These are phyloP conservation scores for Latrodectus hesperus DNA, from an alignment of 2,888 invertebrate genomes.

Conservation along the genomic window DNA sequence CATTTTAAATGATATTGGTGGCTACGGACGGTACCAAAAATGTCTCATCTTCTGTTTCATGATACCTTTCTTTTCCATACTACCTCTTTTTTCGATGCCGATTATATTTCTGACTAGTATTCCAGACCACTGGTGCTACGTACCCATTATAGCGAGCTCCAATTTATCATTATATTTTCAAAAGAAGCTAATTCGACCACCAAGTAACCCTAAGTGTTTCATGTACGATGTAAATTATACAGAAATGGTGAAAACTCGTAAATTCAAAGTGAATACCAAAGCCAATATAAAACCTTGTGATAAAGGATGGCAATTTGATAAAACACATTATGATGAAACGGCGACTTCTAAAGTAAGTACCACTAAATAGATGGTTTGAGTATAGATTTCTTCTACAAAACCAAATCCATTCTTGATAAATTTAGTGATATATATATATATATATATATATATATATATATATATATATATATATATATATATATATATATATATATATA, in stretches of 20 bases:
- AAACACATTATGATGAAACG: slow-evolving; percentile 81
- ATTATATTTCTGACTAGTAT: slow-evolving; percentile 44
- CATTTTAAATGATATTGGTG: slow-evolving; percentile 85
- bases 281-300: slow-evolving; percentile 79
- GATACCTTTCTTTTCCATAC: slow-evolving; percentile 90
- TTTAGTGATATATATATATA: too few species aligned
- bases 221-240: slow-evolving; percentile 87
- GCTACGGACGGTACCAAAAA: slow-evolving; percentile 91
- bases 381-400: too few species aligned
- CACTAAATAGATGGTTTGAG: too few species aligned
- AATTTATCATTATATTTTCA: slow-evolving; percentile 25
- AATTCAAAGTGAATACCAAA: background rate
- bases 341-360: slow-evolving; percentile 86
- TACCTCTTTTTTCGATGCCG: slow-evolving; percentile 80
- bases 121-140: slow-evolving; percentile 84
- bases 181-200: slow-evolving; percentile 14
- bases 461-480: too few species aligned
- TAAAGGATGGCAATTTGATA: slow-evolving; percentile 85
- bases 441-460: too few species aligned
- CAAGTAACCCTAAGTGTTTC: slow-evolving; percentile 74
- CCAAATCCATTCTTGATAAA: too few species aligned
- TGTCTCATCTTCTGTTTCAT: slow-evolving; percentile 85
- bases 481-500: too few species aligned
- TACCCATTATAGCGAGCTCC: slow-evolving; percentile 78
- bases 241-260: background rate